Base-by-base conservation (phyloP, 1,140 invertebrate genomes). In the Cryptotermes secundus region DNA sequence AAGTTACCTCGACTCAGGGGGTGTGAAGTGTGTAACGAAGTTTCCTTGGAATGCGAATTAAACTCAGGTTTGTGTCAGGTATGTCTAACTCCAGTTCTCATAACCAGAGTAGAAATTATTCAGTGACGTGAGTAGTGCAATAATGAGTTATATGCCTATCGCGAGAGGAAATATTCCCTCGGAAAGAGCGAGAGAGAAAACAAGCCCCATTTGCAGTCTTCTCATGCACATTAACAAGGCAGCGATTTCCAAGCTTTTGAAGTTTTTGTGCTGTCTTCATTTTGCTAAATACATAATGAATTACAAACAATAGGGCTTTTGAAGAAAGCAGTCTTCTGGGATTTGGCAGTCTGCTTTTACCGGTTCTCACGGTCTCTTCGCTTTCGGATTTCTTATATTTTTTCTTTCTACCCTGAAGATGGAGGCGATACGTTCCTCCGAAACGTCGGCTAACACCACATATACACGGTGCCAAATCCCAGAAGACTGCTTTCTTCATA, bases 1-100 rank as follows among this genome's bases (percentile, higher is more conserved):
- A 72, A 72, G n/a, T 72, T 72, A 26, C n/a, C 31, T 72, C n/a
- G 31, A 14, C 59, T 72, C n/a, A 31, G n/a, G 31, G 31, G 59
- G 10, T n/a, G 26, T 72, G n/a, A 72, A 72, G 59, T 31, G 26
- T 26, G n/a, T 72, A 72, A 72, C 59, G n/a, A 72, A 72, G 26
- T 72, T 72, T 72, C 26, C 59, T 31, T 72, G 59, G 59, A 72
- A 72, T 72, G 59, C 31, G n/a, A 72, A 72, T 72, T 72, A 72
- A 72, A 72, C 59, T 72, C 59, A 6, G 59, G n/a, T 31, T 72
- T 72, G 26, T 72, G 59, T 72, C 59, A 72, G 59, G 59, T 72
- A 72, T 31, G n/a, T 72, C 59, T 72, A 14, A n/a, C 59, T 72
- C 31, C 26, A 72, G n/a, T 72, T 72, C n/a, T 72, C 59, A 72